Conservation (phyloP, 2,888 invertebrate species). For the Cantharis lateralis region DNA sequence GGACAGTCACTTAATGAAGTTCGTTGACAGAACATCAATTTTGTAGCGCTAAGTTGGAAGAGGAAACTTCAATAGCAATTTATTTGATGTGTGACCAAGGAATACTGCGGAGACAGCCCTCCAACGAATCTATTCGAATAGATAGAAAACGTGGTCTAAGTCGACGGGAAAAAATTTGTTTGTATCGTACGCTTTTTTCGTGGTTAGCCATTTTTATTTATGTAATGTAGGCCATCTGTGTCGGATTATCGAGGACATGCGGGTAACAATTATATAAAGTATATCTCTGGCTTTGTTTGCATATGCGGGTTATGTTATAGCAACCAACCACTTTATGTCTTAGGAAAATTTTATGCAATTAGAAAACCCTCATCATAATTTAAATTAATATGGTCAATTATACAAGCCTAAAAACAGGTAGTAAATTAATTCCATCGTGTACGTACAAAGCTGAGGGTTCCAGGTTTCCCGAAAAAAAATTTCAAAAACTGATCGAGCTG, state of each 20-base stretch:
- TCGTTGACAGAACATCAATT: neutral
- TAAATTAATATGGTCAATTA: neutral
- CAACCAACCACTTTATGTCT: slow-evolving; percentile 6
- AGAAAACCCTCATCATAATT: slow-evolving; percentile 7
- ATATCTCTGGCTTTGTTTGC: slow-evolving; percentile 12
- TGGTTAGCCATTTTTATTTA: neutral
- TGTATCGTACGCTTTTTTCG: neutral
- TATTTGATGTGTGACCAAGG: neutral
- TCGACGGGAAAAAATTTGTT: neutral
- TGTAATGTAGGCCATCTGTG: slow-evolving; percentile 19
- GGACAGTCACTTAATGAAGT: neutral
- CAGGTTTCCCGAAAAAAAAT: neutral
- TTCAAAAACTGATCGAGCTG: neutral
- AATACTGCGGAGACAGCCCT: neutral
- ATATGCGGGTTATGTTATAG: slow-evolving; percentile 20
- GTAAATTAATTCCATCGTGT: neutral
- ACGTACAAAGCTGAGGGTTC: neutral
- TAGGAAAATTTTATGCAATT: slow-evolving; percentile 9
- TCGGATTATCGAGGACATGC: slow-evolving; percentile 41
- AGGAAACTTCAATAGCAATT: neutral
- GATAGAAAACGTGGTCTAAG: neutral
- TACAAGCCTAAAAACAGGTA: neutral
- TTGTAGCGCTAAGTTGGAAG: neutral
- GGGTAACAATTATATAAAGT: slow-evolving; percentile 35
- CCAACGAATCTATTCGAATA: neutral